Evolutionary conservation across 2,797 vertebrate species (phyloP).

Genomic region (Harpagifer antarcticus): DNA sequence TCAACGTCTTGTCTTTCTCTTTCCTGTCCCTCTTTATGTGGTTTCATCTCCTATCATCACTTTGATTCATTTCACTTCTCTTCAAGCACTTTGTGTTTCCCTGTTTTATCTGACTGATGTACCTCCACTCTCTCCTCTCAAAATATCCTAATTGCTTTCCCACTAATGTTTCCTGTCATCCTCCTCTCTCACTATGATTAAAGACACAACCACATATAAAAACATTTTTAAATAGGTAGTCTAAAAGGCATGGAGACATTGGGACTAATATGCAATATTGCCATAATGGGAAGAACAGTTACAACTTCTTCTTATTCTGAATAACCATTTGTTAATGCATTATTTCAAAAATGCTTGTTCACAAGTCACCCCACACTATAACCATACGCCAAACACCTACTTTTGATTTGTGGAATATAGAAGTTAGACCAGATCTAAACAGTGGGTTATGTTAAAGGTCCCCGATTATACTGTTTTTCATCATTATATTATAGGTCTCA

Average conservation of each 20-base stretch:
- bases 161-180: slow-evolving; percentile 4
- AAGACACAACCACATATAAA: background rate
- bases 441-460: background rate
- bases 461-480: too few relatives aligned
- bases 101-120: slow-evolving; percentile 1
- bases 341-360: background rate
- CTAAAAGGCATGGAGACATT: background rate
- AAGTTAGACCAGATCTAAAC: background rate
- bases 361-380: background rate
- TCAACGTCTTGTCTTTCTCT: slow-evolving; percentile 29
- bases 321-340: background rate
- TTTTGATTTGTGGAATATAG: background rate
- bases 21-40: slow-evolving; percentile 12
- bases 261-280: background rate
- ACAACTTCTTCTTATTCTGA: background rate
- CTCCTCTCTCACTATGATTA: background rate
- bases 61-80: slow-evolving; percentile 17
- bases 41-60: slow-evolving; percentile 35
- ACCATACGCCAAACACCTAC: background rate
- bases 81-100: background rate
- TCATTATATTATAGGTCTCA: too few relatives aligned
- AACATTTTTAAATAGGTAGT: background rate
- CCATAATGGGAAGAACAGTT: background rate
- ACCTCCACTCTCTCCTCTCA: background rate
- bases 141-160: slow-evolving; percentile 21